Conservation (phyloP, 2,113 vertebrate species). For the Cygnus buccinator region DNA sequence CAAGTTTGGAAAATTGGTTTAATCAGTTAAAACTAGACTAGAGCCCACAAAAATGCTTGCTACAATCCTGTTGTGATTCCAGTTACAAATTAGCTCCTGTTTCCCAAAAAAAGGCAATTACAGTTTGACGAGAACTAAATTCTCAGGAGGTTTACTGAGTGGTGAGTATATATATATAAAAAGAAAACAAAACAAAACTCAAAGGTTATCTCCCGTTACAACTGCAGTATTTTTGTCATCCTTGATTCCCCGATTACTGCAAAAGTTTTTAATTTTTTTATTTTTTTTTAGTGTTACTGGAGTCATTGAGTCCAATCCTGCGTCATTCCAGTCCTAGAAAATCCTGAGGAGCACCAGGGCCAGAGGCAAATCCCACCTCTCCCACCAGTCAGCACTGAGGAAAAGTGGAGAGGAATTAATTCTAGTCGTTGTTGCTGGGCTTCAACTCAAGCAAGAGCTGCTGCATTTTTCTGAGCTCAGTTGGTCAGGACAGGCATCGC, state of each 20-base stretch:
- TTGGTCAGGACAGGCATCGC: background rate
- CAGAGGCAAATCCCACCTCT: background rate
- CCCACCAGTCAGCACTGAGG: background rate
- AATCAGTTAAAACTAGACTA: background rate
- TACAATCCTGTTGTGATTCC: background rate
- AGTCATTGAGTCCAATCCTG: background rate
- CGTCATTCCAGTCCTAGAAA: background rate
- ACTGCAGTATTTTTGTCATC: background rate
- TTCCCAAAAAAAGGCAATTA: background rate
- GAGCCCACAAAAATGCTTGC: background rate
- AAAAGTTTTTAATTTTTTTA: background rate
- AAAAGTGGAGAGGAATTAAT: background rate
- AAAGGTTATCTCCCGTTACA: background rate
- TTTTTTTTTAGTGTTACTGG: background rate
- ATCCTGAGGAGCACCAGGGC: too few species aligned
- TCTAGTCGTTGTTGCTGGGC: background rate
- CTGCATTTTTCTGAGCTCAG: background rate
- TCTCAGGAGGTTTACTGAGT: background rate
- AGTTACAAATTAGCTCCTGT: background rate
- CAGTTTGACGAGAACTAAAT: background rate
- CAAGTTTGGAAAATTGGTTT: background rate
- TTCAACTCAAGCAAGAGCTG: background rate
- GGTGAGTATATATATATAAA: background rate
- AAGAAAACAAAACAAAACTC: background rate
- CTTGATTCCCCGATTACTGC: background rate